phyloP scores from a whole-genome alignment of 2,797 vertebrate species.

The Nyctalus aviator region DNA sequence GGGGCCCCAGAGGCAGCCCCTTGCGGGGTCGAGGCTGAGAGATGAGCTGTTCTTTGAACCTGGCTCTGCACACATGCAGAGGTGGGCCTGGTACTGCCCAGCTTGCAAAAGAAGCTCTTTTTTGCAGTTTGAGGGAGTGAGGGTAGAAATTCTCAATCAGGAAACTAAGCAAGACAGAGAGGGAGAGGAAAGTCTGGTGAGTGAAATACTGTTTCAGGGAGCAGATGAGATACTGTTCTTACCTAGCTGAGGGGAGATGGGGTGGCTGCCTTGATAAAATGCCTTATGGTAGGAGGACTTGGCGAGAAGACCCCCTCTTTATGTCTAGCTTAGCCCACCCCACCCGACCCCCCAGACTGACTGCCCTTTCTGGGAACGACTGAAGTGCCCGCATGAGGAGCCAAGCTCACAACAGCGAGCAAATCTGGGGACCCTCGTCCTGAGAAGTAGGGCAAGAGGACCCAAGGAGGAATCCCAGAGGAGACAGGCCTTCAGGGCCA shows the following conservation, averaged over 20 bases:
- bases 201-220: not conserved
- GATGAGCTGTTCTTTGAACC: not conserved
- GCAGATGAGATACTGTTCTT: not conserved
- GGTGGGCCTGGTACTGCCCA: not conserved
- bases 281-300: not conserved
- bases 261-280: constrained; percentile 4
- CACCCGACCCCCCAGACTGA: not conserved
- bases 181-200: constrained; percentile 2
- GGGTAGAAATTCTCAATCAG: constrained; percentile 62
- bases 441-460: constrained; percentile 38
- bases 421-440: not conserved
- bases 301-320: constrained; percentile 24
- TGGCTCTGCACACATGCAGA: not conserved
- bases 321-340: not conserved
- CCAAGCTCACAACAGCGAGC: not conserved
- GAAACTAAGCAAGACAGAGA: constrained; percentile 57
- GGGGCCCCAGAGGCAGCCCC: not conserved
- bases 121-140: constrained; percentile 40
- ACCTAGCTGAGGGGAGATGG: not conserved
- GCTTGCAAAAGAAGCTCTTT: constrained; percentile 44
- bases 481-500: constrained; percentile 8
- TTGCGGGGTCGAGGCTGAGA: not conserved
- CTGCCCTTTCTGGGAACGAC: not conserved
- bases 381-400: not conserved
- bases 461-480: not conserved